Evolutionary conservation across 2,888 invertebrate species (phyloP).

Genomic region (Lasioglossum leucozonium): DNA sequence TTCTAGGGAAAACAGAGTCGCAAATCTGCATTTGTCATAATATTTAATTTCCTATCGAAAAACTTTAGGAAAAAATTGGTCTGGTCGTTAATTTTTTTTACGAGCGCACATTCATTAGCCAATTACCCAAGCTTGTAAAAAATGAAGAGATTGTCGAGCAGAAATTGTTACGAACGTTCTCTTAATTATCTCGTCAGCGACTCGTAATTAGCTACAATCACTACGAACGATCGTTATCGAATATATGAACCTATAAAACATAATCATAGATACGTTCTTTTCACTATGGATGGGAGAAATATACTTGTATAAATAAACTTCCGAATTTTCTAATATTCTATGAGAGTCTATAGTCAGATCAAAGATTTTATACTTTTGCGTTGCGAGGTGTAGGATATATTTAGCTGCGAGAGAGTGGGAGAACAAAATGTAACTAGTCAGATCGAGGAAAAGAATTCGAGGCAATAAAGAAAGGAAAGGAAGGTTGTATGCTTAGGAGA

Average conservation of each 20-base stretch:
- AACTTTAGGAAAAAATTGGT: slow-evolving; percentile 6
- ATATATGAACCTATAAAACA: slow-evolving; percentile 50
- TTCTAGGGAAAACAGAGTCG: slow-evolving; percentile 9
- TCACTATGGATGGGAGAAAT: background rate
- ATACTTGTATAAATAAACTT: slow-evolving; percentile 59
- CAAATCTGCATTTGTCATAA: slow-evolving; percentile 16
- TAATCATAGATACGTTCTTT: slow-evolving; percentile 18
- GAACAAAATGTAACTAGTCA: slow-evolving; percentile 60
- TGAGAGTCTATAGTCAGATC: slow-evolving; percentile 53
- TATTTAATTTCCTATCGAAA: slow-evolving; percentile 20
- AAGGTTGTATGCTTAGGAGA: slow-evolving; percentile 52
- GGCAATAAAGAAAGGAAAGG: slow-evolving; percentile 20
- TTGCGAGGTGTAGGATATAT: slow-evolving; percentile 42
- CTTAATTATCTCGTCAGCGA: slow-evolving; percentile 5
- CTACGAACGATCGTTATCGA: slow-evolving; percentile 34
- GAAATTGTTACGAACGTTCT: too few species aligned
- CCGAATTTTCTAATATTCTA: slow-evolving; percentile 54
- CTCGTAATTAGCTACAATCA: slow-evolving; percentile 25
- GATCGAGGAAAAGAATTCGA: slow-evolving; percentile 18
- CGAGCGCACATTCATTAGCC: background rate
- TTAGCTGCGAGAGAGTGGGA: slow-evolving; percentile 19
- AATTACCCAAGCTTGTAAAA: too few species aligned
- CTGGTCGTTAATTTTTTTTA: slow-evolving; percentile 27
- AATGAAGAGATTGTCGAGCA: too few species aligned
- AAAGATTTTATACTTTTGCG: slow-evolving; percentile 67